Conservation (phyloP, 2,888 invertebrate species). For the Neoascia interrupta region DNA sequence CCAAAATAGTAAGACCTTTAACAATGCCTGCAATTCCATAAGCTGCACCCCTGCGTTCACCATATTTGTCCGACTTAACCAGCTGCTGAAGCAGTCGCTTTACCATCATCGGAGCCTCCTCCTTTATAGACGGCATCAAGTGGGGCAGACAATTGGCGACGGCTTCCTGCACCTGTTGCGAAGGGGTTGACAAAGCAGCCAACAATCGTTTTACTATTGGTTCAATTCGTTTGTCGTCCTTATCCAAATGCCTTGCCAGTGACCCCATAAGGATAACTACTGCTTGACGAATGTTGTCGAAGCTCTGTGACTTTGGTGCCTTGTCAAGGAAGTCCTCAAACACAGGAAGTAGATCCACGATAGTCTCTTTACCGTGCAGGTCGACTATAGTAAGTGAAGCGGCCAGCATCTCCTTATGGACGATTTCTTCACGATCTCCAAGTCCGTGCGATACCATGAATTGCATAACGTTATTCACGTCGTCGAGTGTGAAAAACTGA, state of each 20-base stretch:
- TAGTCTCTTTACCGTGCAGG: slow-evolving; percentile 92
- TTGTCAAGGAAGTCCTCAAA: slow-evolving; percentile 96
- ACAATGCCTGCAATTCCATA: slow-evolving; percentile 98
- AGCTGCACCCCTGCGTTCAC: slow-evolving; percentile 92
- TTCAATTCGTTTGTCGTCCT: slow-evolving; percentile 92
- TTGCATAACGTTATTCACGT: slow-evolving; percentile 86
- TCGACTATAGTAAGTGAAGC: slow-evolving; percentile 96
- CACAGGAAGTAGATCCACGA: slow-evolving; percentile 89
- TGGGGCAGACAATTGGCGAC: slow-evolving; percentile 97
- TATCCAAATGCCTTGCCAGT: slow-evolving; percentile 96
- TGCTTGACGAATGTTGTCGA: slow-evolving; percentile 96
- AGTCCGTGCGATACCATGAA: slow-evolving; percentile 93
- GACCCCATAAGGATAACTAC: slow-evolving; percentile 99
- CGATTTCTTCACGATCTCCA: slow-evolving; percentile 90
- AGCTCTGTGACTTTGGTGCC: slow-evolving; percentile 93
- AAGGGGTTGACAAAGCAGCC: slow-evolving; percentile 95
- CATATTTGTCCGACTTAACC: slow-evolving; percentile 94
- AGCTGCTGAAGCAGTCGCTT: slow-evolving; percentile 92
- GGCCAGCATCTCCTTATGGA: slow-evolving; percentile 93
- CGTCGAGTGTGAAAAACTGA: slow-evolving; percentile 82
- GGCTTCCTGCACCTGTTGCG: slow-evolving; percentile 98
- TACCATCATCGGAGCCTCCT: slow-evolving; percentile 93
- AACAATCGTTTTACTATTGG: slow-evolving; percentile 96
- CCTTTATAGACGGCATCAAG: slow-evolving; percentile 94
- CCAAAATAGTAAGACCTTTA: slow-evolving; percentile 97